Percentiles rank a stretch among this genome's conserved stretches.
Conservation (phyloP, 2,113 vertebrate genomes). For the Recurvirostra avosetta region DNA sequence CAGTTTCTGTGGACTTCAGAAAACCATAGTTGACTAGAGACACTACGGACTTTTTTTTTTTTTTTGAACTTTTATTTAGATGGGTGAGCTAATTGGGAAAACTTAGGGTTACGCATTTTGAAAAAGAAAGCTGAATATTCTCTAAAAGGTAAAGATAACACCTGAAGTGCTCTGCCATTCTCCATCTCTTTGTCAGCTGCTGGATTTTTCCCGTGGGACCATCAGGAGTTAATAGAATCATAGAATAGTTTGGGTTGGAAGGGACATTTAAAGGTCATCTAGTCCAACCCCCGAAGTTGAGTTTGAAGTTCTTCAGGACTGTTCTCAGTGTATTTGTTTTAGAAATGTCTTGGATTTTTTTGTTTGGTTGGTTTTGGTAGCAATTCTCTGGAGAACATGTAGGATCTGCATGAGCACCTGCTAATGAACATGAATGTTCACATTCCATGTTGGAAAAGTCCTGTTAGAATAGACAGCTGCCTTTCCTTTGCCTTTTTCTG, state of each 20-base stretch:
- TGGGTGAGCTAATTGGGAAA: neutral
- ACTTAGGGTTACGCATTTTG: neutral
- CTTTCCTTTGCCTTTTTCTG: neutral
- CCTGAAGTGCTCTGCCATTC: neutral
- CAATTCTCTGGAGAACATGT: neutral
- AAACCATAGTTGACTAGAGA: neutral
- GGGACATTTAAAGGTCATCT: neutral
- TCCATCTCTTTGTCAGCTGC: neutral
- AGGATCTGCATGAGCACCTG: neutral
- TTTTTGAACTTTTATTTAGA: neutral
- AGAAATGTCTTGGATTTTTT: neutral
- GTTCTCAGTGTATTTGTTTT: neutral
- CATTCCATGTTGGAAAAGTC: neutral
- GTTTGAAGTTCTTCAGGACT: neutral
- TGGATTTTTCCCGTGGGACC: neutral
- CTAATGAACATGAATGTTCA: neutral
- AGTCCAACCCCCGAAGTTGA: neutral
- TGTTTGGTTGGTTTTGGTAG: neutral
- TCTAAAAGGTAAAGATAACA: neutral
- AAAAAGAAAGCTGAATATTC: neutral
- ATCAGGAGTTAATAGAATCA: neutral
- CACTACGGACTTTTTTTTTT: neutral
- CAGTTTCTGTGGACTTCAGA: neutral
- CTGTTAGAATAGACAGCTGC: neutral
- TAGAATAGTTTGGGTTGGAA: neutral